phyloP scores from a whole-genome alignment of 1,140 invertebrate genomes.

The Pseudomyrmex dendroicus region DNA sequence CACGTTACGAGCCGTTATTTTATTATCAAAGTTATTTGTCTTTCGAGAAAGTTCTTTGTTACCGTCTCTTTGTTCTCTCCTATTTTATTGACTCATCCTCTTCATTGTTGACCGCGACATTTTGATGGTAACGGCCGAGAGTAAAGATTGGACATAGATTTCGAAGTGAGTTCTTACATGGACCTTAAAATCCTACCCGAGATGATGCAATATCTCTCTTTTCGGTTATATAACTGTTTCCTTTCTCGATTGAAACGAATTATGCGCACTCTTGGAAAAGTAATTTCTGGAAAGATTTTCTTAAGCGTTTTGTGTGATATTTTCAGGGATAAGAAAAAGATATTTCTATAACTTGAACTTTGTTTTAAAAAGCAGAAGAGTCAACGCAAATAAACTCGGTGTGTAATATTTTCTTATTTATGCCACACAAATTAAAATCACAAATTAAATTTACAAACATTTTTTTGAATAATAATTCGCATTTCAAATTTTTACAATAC shows the following conservation, averaged over 20 bases:
- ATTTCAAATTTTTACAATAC: no score
- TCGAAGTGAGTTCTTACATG: constrained; percentile 49
- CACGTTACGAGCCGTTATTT: constrained; percentile 46
- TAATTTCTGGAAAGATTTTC: constrained; percentile 31
- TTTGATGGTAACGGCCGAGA: constrained; percentile 47
- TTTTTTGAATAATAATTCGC: no score
- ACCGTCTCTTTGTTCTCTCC: constrained; percentile 36
- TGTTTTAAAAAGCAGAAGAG: no score
- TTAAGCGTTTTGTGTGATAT: constrained; percentile 5
- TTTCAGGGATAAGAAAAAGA: neutral
- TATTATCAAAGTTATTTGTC: constrained; percentile 58
- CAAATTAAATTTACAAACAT: no score
- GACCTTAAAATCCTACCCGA: constrained; percentile 43
- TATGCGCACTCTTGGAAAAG: constrained; percentile 9
- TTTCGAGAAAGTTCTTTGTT: constrained; percentile 44
- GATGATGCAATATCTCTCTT: constrained; percentile 36
- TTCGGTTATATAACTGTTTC: constrained; percentile 44
- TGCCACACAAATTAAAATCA: no score
- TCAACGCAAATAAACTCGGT: no score
- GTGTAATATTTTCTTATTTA: no score
- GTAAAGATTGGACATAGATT: constrained; percentile 57
- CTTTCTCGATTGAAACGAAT: constrained; percentile 31
- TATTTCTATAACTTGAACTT: no score
- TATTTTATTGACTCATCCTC: constrained; percentile 58
- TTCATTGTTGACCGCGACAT: constrained; percentile 58